Evolutionary conservation across 2,888 invertebrate species (phyloP).

Genomic region (Erannis defoliaria): DNA sequence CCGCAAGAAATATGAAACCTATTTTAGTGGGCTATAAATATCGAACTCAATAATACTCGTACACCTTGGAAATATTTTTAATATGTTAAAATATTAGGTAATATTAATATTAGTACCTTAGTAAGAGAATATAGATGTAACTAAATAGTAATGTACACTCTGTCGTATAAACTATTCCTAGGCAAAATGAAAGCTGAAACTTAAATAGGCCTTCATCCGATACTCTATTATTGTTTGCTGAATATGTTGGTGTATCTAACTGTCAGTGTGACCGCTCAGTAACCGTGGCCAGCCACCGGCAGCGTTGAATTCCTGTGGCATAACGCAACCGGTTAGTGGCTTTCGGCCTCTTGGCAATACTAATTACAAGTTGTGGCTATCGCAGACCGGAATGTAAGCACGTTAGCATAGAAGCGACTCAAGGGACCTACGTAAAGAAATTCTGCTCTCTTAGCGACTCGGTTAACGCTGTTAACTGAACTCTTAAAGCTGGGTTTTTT

Average conservation of each 20-base stretch:
- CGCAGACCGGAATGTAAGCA: constrained; percentile 8
- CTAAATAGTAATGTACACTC: too few species aligned
- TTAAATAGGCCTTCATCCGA: not conserved
- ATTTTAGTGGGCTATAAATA: too few species aligned
- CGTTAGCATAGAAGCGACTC: constrained; percentile 13
- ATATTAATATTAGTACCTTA: too few species aligned
- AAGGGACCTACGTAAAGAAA: constrained; percentile 12
- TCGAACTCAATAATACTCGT: too few species aligned
- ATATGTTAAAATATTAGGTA: too few species aligned
- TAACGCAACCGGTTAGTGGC: constrained; percentile 24
- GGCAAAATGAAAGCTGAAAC: too few species aligned
- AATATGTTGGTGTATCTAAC: not conserved
- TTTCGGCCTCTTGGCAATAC: constrained; percentile 24
- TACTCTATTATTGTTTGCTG: not conserved
- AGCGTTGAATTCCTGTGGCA: constrained; percentile 24
- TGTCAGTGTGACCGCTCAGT: constrained; percentile 6
- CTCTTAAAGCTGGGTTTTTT: constrained; percentile 5
- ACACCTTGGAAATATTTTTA: too few species aligned
- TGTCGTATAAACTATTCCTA: not conserved
- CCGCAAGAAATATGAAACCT: too few species aligned
- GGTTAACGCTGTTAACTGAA: constrained; percentile 11
- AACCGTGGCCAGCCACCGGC: constrained; percentile 7
- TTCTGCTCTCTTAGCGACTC: constrained; percentile 11
- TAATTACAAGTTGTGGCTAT: constrained; percentile 30
- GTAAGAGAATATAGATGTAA: too few species aligned